A percentile compares a stretch with the other conserved stretches of the same genome.
Evolutionary conservation across 2,797 vertebrate genomes (phyloP).

Genomic region (Pipistrellus pygmaeus): DNA sequence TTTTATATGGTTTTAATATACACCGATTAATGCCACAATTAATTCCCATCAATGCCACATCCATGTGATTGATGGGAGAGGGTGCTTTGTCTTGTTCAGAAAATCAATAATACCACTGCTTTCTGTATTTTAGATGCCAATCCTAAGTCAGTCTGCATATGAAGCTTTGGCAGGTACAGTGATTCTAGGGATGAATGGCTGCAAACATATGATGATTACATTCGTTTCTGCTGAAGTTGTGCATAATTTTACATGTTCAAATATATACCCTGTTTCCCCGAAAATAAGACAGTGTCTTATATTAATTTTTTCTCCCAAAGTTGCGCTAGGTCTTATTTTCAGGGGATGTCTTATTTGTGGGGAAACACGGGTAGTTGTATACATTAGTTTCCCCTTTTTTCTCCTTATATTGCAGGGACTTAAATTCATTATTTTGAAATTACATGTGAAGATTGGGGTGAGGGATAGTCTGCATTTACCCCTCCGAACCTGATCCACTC

Average conservation of each 20-base stretch:
- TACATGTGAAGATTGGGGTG: neutral
- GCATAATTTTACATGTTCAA: neutral
- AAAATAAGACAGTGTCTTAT: no score
- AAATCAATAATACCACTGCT: neutral
- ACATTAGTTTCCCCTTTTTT: neutral
- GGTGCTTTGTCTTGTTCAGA: neutral
- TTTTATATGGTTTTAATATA: conserved; percentile 26
- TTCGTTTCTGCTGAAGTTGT: neutral
- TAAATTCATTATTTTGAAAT: conserved; percentile 4
- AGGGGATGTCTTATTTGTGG: no score
- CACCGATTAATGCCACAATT: neutral
- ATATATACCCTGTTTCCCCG: neutral
- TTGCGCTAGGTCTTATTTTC: no score
- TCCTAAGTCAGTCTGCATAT: neutral
- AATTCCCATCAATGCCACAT: neutral
- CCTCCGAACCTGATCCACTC: neutral
- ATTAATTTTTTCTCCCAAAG: no score
- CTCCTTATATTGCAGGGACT: neutral
- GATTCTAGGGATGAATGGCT: neutral
- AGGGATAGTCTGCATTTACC: neutral
- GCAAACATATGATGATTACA: neutral
- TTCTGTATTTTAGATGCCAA: neutral
- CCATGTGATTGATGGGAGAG: neutral
- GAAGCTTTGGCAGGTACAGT: neutral
- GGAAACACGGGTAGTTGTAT: neutral